Base-by-base conservation (phyloP, 2,888 invertebrate species). In the Gisinianus flammeolus region DNA sequence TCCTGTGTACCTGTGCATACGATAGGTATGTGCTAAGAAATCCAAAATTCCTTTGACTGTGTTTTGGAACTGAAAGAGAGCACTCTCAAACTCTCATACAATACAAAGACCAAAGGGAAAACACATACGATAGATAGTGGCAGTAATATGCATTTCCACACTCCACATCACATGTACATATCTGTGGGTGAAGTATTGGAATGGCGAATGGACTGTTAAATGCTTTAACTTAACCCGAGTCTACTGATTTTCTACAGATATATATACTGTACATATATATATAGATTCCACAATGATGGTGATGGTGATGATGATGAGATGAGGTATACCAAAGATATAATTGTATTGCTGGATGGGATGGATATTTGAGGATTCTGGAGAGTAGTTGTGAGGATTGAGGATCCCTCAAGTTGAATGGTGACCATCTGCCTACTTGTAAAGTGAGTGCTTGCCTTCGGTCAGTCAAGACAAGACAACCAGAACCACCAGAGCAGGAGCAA, bases 361-460 rank as follows among this genome's bases (percentile, higher is more conserved):
- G 22, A 24, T 62, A 6, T 26, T 26, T 64, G 26, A 28, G 16
- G 26, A 28, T 26, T 16, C 28, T 19, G 64, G 30, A 28, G 28
- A 28, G 1, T 64, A 28, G 64, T 16, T 64, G 64, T 19, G 30
- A 26, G 26, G 6, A 64, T 16, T 28, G 64, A 64, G 64, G 30
- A 44, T 12, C 44, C 12, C 44, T 44, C 58, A 33, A 56, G 72
- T 72, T 72, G 72, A 72, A 72, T 72, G 72, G 72, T 72, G 22
- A 72, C 72, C 72, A 72, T 72, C 72, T 72, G 72, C 58, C 72
- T 72, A 8, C 33, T 58, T 58, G 70, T 58, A 62, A 62, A 72
- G 31, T 72, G 72, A 72, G 72, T 31, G 58, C 31, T n/a, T 58
- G 72, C 72, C 72, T 72, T 58, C 72, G 72, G 72, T 72, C 72